These are phyloP conservation scores for Plagodis dolabraria DNA, from an alignment of 2,888 invertebrate genomes.

Conservation along the genomic window DNA sequence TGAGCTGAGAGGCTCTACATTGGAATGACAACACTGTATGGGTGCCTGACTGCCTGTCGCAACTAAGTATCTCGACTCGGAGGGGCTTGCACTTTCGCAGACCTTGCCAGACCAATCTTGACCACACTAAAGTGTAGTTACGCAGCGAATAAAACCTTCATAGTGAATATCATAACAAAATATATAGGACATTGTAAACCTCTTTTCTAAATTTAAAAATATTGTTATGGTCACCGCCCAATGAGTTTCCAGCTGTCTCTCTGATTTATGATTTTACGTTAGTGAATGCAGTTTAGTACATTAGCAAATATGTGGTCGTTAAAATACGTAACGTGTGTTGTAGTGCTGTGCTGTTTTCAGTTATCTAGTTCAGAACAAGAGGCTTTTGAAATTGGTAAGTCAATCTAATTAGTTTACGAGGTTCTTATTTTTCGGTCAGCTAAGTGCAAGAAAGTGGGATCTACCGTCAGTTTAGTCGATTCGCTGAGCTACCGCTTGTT, in stretches of 20 bases:
- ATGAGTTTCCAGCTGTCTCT: too few species aligned
- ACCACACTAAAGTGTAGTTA: conserved; percentile 40
- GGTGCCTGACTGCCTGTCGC: conserved; percentile 46
- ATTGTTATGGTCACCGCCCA: not conserved
- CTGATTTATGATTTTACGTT: not conserved
- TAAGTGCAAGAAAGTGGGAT: too few species aligned
- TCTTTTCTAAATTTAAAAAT: not conserved
- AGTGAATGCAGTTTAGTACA: conserved; percentile 5
- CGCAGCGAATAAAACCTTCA: conserved; percentile 18
- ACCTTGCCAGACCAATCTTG: conserved; percentile 47
- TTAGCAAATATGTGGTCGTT: conserved; percentile 49
- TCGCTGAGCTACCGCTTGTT: too few species aligned
- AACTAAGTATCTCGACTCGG: conserved; percentile 44
- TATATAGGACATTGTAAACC: not conserved
- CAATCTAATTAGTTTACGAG: not conserved
- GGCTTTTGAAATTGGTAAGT: conserved; percentile 63
- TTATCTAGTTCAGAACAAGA: conserved; percentile 53
- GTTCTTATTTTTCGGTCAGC: not conserved
- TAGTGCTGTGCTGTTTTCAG: conserved; percentile 59
- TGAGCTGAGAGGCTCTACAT: conserved; percentile 36
- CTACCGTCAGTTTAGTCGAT: too few species aligned
- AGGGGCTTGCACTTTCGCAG: conserved; percentile 67
- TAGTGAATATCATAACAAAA: not conserved
- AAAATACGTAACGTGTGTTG: conserved; percentile 46
- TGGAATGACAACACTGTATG: conserved; percentile 37